Evolutionary conservation across 2,888 invertebrate species (phyloP).

Genomic region (Eueremaeus valkanovi): DNA sequence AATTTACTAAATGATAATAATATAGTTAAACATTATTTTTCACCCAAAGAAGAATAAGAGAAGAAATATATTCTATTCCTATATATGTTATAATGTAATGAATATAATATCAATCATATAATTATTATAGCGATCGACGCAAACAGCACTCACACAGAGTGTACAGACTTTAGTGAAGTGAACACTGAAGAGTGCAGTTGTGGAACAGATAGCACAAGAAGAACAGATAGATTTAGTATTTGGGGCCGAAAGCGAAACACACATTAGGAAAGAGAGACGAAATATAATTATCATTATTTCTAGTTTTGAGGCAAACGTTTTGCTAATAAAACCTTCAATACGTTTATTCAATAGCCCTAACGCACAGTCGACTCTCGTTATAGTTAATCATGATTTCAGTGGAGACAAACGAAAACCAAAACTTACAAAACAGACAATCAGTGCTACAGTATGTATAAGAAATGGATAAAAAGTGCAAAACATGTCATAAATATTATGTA

Average conservation of each 20-base stretch:
- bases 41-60: conserved; percentile 8
- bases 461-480: too few relatives aligned
- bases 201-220: background rate
- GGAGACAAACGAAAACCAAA: too few relatives aligned
- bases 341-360: background rate
- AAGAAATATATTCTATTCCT: background rate
- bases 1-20: conserved; percentile 23
- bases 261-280: background rate
- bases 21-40: conserved; percentile 21
- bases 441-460: too few relatives aligned
- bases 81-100: background rate
- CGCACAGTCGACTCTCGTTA: too few relatives aligned
- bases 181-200: too few relatives aligned
- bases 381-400: too few relatives aligned
- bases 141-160: background rate
- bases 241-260: background rate
- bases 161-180: background rate
- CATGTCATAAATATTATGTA: too few relatives aligned
- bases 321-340: background rate
- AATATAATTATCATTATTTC: background rate
- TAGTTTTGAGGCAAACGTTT: background rate
- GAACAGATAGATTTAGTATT: background rate
- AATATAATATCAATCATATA: conserved; percentile 18
- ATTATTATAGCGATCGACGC: conserved; percentile 7
- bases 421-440: too few relatives aligned